These are phyloP conservation scores for Aphelinus atriplicis DNA, from an alignment of 1,140 invertebrate species.

Conservation along the genomic window DNA sequence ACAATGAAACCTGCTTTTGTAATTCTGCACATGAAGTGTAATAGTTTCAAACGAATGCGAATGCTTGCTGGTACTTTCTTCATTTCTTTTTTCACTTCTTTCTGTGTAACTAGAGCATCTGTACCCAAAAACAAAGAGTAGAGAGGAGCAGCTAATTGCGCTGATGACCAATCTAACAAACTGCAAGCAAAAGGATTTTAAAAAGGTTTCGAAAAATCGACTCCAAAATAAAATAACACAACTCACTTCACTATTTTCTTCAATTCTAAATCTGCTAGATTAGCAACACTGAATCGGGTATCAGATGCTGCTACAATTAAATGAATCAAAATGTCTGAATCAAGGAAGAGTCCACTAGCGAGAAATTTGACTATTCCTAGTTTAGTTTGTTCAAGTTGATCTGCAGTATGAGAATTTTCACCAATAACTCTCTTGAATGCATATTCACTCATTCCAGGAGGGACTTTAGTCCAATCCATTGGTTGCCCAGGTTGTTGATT, in stretches of 20 bases:
- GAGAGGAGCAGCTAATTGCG: constrained; percentile 75
- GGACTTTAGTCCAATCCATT: constrained; percentile 68
- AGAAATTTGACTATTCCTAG: constrained; percentile 86
- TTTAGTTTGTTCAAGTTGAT: constrained; percentile 84
- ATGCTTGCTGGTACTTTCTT: constrained; percentile 80
- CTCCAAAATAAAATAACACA: constrained; percentile 2
- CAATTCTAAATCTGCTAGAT: constrained; percentile 79
- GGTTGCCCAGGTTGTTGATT: constrained; percentile 53
- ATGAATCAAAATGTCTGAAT: constrained; percentile 79
- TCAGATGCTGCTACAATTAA: constrained; percentile 88
- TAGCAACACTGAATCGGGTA: constrained; percentile 83
- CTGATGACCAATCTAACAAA: constrained; percentile 79
- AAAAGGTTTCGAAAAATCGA: neutral
- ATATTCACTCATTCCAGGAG: constrained; percentile 82
- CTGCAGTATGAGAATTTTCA: constrained; percentile 79
- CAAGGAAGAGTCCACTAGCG: constrained; percentile 77
- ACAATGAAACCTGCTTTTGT: constrained; percentile 82
- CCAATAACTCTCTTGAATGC: constrained; percentile 83
- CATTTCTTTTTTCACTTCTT: constrained; percentile 70
- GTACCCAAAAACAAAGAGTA: constrained; percentile 83
- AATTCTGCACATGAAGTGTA: constrained; percentile 84
- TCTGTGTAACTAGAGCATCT: constrained; percentile 68
- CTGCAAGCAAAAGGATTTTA: constrained; percentile 62
- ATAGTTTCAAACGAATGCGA: constrained; percentile 83
- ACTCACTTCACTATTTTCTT: constrained; percentile 76